phyloP scores from a whole-genome alignment of 2,797 vertebrate species.

The Syngnathus acus region DNA sequence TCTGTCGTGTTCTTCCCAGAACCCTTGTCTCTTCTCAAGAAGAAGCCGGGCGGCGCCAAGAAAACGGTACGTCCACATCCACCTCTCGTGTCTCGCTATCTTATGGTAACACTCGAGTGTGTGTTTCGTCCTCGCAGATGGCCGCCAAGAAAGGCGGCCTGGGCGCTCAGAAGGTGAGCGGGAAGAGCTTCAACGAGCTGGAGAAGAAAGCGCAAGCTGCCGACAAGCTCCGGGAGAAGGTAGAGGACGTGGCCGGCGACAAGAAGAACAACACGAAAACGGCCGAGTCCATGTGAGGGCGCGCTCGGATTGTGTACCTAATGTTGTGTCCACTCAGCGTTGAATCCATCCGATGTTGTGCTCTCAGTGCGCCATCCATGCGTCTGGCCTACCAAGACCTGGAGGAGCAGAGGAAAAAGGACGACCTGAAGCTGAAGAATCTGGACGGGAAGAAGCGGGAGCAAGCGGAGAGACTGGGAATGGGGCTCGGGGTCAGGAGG shows the following conservation, averaged over 20 bases:
- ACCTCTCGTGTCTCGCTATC: neutral
- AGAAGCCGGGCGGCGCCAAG: conserved; percentile 80
- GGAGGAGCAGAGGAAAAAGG: conserved; percentile 77
- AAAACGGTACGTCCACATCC: conserved; percentile 75
- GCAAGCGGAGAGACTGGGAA: conserved; percentile 87
- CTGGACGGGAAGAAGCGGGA: conserved; percentile 76
- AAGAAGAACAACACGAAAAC: conserved; percentile 45
- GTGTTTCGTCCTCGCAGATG: conserved; percentile 60
- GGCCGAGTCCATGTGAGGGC: conserved; percentile 78
- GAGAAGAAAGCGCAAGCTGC: conserved; percentile 88
- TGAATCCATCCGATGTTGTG: neutral
- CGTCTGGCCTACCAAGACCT: conserved; percentile 83
- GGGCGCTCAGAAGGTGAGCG: conserved; percentile 90
- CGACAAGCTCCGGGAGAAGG: conserved; percentile 77
- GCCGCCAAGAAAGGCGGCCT: conserved; percentile 84
- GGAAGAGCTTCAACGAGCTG: conserved; percentile 79
- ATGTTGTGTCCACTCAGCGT: too few species aligned
- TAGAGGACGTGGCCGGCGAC: conserved; percentile 18
- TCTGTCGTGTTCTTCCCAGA: conserved; percentile 65
- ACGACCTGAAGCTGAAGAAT: conserved; percentile 73
- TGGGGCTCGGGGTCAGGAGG: conserved; percentile 85
- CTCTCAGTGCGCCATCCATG: conserved; percentile 69
- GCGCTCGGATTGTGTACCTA: neutral
- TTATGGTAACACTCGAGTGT: conserved; percentile 9
- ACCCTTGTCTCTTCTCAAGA: conserved; percentile 79